Percentiles rank a stretch among this genome's conserved stretches.
Conservation (phyloP, 2,888 invertebrate species). For the Acanthococcus lagerstroemiae region DNA sequence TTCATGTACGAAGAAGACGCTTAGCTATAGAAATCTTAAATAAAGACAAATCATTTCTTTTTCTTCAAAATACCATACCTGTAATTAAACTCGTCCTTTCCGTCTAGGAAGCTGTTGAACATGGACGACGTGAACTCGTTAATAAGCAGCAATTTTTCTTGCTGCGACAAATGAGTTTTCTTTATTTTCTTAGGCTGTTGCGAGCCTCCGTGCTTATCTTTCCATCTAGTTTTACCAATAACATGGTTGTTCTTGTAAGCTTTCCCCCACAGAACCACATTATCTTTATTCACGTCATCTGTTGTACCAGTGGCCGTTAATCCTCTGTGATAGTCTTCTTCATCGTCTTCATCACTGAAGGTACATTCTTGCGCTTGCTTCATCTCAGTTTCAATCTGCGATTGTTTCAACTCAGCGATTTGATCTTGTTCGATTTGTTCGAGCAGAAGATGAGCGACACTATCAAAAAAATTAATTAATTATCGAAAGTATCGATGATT, state of each 20-base stretch:
- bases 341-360: constrained; percentile 42
- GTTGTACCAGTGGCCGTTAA: constrained; percentile 42
- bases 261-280: constrained; percentile 25
- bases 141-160: constrained; percentile 50
- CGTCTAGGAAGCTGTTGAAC: constrained; percentile 74
- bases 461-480: constrained; percentile 34
- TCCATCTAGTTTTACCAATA: constrained; percentile 32
- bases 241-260: constrained; percentile 24
- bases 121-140: constrained; percentile 76
- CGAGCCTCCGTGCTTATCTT: constrained; percentile 22
- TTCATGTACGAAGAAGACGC: no score
- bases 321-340: constrained; percentile 38
- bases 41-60: neutral
- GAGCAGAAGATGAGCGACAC: constrained; percentile 64
- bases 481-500: no score
- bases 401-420: constrained; percentile 51
- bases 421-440: constrained; percentile 68
- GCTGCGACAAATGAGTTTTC: constrained; percentile 38
- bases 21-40: no score
- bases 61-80: constrained; percentile 41
- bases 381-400: constrained; percentile 52
- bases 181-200: constrained; percentile 18
- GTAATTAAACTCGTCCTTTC: constrained; percentile 75
- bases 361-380: constrained; percentile 40
- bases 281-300: constrained; percentile 44